These are phyloP conservation scores for Pediacus dermestoides DNA, from an alignment of 2,888 invertebrate genomes.

Conservation along the genomic window DNA sequence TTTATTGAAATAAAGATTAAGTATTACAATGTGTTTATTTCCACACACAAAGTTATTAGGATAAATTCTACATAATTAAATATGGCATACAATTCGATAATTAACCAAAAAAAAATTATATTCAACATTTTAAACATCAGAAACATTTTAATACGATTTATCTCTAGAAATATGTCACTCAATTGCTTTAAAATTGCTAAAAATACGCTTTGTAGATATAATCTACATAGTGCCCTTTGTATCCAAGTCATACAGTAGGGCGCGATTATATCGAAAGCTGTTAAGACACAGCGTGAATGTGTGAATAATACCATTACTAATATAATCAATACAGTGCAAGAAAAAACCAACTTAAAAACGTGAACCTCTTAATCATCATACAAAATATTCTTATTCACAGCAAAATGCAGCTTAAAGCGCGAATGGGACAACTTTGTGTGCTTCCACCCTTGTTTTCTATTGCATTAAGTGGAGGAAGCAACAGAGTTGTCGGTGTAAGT, in stretches of 20 bases:
- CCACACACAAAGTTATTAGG: conserved; percentile 29
- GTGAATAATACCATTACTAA: conserved; percentile 40
- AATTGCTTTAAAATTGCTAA: conserved; percentile 42
- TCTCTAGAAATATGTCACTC: conserved; percentile 32
- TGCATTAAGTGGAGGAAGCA: background rate
- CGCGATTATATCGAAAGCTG: conserved; percentile 35
- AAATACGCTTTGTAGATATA: conserved; percentile 27
- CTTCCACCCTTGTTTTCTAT: too few species aligned
- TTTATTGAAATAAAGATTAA: conserved; percentile 40
- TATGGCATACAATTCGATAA: conserved; percentile 37
- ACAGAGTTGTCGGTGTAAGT: too few species aligned
- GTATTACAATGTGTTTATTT: conserved; percentile 33
- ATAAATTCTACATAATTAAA: conserved; percentile 34
- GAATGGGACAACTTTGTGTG: too few species aligned
- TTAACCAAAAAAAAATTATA: conserved; percentile 24
- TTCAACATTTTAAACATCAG: conserved; percentile 21
- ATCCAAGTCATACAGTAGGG: conserved; percentile 14
- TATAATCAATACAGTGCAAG: conserved; percentile 18
- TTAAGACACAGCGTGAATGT: conserved; percentile 50
- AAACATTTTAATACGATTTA: conserved; percentile 28
- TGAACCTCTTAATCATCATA: background rate
- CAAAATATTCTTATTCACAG: too few species aligned
- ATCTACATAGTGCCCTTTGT: conserved; percentile 17
- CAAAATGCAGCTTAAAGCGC: too few species aligned
- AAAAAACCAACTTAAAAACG: conserved; percentile 6